Conservation (phyloP, 2,113 vertebrate species). For the Propithecus coquereli region DNA sequence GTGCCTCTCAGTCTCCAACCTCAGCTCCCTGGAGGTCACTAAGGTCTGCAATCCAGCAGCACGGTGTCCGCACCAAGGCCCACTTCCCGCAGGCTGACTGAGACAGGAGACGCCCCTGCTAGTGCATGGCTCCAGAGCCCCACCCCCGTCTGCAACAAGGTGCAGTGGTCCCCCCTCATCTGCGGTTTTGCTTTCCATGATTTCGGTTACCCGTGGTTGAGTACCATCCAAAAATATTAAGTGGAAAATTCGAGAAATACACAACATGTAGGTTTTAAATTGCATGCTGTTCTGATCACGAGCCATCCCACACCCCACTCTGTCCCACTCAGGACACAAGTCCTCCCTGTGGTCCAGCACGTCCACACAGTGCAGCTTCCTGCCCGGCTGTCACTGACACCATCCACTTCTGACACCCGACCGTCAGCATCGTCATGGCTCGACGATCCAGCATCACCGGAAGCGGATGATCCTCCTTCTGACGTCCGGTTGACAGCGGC, state of each 20-base stretch:
- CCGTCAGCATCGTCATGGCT: neutral
- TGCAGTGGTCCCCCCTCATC: neutral
- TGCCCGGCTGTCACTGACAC: neutral
- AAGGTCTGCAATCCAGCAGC: neutral
- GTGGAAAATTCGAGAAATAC: neutral
- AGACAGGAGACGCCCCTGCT: neutral
- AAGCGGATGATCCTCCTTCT: neutral
- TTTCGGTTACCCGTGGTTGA: neutral
- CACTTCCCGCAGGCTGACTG: fast-evolving
- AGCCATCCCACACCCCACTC: neutral
- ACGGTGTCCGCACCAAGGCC: neutral
- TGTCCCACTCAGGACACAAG: neutral
- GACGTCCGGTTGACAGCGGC: neutral
- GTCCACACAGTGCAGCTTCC: neutral
- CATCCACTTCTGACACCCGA: neutral
- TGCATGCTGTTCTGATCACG: neutral
- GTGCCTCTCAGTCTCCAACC: neutral
- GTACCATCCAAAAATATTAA: neutral
- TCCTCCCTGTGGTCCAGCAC: neutral
- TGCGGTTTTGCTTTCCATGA: neutral
- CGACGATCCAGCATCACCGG: neutral
- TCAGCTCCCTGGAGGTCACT: neutral
- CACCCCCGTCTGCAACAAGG: neutral
- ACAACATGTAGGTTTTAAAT: neutral
- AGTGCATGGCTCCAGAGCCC: neutral